A percentile compares a stretch with the other conserved stretches of the same genome.
Evolutionary conservation across 2,113 vertebrate species (phyloP).

Genomic region (Brachirus orientalis): DNA sequence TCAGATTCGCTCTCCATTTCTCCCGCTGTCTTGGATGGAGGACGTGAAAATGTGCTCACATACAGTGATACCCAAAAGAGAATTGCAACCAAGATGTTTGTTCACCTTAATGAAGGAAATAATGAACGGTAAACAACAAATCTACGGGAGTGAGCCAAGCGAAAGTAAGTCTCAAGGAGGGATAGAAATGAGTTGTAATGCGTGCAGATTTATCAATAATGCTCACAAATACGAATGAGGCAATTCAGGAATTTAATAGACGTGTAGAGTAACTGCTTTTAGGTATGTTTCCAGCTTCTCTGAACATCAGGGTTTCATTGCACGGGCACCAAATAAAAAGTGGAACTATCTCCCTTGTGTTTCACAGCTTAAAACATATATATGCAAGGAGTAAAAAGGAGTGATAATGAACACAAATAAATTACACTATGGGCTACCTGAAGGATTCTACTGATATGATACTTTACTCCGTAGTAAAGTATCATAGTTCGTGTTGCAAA

Average conservation of each 20-base stretch:
- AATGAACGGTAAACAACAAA: slow-evolving; percentile 83
- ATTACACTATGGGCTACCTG: too few relatives aligned
- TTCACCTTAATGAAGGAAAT: slow-evolving; percentile 81
- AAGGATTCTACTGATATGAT: too few relatives aligned
- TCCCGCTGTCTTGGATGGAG: slow-evolving; percentile 68
- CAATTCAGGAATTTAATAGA: slow-evolving; percentile 32
- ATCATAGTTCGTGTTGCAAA: too few relatives aligned
- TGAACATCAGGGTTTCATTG: too few relatives aligned
- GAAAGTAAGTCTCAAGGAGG: slow-evolving; percentile 47
- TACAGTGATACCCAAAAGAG: slow-evolving; percentile 75
- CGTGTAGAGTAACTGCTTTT: slow-evolving; percentile 9
- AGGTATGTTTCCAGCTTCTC: slow-evolving; percentile 44
- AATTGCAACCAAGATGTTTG: slow-evolving; percentile 80
- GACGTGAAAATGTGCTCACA: slow-evolving; percentile 76
- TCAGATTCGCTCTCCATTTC: slow-evolving; percentile 53
- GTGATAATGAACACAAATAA: too few relatives aligned
- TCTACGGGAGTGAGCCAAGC: slow-evolving; percentile 58
- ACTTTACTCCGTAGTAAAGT: too few relatives aligned
- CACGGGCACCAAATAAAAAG: slow-evolving; percentile 42
- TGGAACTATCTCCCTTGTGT: slow-evolving; percentile 19
- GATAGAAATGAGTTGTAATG: slow-evolving; percentile 51
- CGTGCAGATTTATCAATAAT: slow-evolving; percentile 53
- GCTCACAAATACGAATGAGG: slow-evolving; percentile 39
- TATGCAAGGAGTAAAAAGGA: too few relatives aligned
- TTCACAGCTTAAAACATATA: slow-evolving; percentile 12